Evolutionary conservation across 1,140 invertebrate genomes (phyloP).

Genomic region (Grapholita molesta): DNA sequence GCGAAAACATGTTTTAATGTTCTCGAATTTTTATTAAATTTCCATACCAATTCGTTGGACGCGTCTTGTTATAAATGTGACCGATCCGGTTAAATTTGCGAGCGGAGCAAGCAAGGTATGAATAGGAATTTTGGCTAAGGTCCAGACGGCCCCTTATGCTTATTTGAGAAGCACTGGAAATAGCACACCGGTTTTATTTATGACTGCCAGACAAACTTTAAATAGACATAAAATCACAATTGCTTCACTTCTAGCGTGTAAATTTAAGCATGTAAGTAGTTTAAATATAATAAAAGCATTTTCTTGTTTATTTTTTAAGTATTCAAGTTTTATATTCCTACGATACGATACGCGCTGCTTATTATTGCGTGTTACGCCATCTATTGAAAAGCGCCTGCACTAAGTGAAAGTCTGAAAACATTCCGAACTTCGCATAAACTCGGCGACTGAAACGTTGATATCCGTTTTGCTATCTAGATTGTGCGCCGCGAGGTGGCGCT

Average conservation of each 20-base stretch:
- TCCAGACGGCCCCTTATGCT: slow-evolving; percentile 33
- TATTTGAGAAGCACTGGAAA: slow-evolving; percentile 13
- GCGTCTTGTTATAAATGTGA: slow-evolving; percentile 31
- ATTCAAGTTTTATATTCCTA: no score
- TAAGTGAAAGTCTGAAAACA: neutral
- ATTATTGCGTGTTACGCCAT: neutral
- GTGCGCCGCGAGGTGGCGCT: slow-evolving; percentile 34
- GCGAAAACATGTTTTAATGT: neutral
- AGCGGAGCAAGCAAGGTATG: slow-evolving; percentile 47
- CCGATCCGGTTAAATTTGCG: slow-evolving; percentile 45
- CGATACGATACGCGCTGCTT: neutral
- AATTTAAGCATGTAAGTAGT: neutral
- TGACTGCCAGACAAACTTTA: neutral
- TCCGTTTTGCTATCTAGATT: neutral
- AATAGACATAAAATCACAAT: neutral
- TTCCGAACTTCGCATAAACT: neutral
- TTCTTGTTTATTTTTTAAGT: neutral
- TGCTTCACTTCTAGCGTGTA: neutral
- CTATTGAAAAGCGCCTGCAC: neutral
- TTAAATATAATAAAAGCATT: neutral
- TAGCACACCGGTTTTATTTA: neutral
- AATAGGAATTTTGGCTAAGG: slow-evolving; percentile 51
- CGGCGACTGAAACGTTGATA: neutral
- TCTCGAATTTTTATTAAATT: slow-evolving; percentile 5
- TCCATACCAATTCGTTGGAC: slow-evolving; percentile 21